Evolutionary conservation across 2,113 vertebrate species (phyloP).

Genomic region (Tamias sibiricus): DNA sequence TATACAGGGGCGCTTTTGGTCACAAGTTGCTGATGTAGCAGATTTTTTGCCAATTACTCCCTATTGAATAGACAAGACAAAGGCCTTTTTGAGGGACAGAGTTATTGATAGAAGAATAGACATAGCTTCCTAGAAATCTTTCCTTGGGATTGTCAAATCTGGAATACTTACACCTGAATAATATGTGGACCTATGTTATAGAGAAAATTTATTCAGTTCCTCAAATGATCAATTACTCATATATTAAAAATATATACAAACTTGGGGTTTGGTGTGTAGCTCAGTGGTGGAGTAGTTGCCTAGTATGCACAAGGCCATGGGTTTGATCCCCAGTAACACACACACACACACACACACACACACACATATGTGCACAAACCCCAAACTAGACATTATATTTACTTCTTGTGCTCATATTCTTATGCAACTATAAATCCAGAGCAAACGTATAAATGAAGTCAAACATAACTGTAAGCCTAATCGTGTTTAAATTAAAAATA

Average conservation of each 20-base stretch:
- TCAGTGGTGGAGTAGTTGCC: no score
- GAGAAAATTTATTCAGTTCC: background rate
- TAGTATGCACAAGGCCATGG: background rate
- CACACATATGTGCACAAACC: background rate
- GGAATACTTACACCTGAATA: background rate
- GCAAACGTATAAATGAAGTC: conserved; percentile 4
- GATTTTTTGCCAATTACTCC: background rate
- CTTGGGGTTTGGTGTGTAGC: background rate
- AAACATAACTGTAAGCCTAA: background rate
- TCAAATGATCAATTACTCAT: background rate
- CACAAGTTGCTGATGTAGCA: background rate
- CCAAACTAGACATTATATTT: background rate
- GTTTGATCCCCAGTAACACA: background rate
- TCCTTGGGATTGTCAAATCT: background rate
- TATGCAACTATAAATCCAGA: background rate
- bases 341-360: background rate
- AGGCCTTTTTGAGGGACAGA: background rate
- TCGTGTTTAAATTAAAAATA: background rate
- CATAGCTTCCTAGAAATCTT: background rate
- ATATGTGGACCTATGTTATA: background rate
- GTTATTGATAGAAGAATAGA: background rate
- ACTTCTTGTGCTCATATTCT: background rate
- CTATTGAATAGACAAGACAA: no score
- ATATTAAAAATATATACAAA: background rate
- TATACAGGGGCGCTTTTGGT: background rate